These are phyloP conservation scores for Syritta pipiens DNA, from an alignment of 2,888 invertebrate genomes.

Conservation along the genomic window DNA sequence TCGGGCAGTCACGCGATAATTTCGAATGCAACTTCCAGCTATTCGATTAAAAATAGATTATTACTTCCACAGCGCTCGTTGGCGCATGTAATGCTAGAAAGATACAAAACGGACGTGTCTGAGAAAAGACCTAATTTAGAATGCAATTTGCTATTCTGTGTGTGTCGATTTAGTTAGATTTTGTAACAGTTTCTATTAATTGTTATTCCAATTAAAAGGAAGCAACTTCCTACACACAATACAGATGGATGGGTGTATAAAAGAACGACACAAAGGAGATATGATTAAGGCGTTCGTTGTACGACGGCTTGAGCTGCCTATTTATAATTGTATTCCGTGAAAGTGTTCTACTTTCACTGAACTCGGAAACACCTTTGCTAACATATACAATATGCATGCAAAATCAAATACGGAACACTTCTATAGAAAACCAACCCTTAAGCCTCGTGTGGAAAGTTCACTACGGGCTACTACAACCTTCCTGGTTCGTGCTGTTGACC, in stretches of 20 bases:
- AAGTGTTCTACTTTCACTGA: slow-evolving; percentile 19
- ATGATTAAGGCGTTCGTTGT: no score
- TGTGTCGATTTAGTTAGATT: slow-evolving; percentile 23
- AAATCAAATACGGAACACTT: slow-evolving; percentile 38
- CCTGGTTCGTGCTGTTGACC: slow-evolving; percentile 41
- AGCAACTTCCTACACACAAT: background rate
- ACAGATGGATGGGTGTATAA: background rate
- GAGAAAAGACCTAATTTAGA: slow-evolving; percentile 45
- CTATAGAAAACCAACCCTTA: slow-evolving; percentile 1
- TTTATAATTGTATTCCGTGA: background rate
- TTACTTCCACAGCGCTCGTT: slow-evolving; percentile 40
- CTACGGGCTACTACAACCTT: background rate
- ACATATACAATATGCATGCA: slow-evolving; percentile 24
- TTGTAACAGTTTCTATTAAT: slow-evolving; percentile 22
- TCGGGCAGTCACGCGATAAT: slow-evolving; percentile 56
- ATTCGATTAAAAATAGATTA: slow-evolving; percentile 67
- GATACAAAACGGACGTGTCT: slow-evolving; percentile 26
- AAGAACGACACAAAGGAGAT: no score
- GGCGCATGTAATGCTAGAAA: slow-evolving; percentile 41
- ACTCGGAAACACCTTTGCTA: no score
- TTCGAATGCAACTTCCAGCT: slow-evolving; percentile 57
- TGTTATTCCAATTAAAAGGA: background rate
- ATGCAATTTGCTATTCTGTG: slow-evolving; percentile 49
- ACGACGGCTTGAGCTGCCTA: no score
- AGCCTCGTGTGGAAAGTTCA: background rate